A percentile compares a stretch with the other conserved stretches of the same genome.
Evolutionary conservation across 2,888 invertebrate species (phyloP).

Genomic region (Leucophenga montana): DNA sequence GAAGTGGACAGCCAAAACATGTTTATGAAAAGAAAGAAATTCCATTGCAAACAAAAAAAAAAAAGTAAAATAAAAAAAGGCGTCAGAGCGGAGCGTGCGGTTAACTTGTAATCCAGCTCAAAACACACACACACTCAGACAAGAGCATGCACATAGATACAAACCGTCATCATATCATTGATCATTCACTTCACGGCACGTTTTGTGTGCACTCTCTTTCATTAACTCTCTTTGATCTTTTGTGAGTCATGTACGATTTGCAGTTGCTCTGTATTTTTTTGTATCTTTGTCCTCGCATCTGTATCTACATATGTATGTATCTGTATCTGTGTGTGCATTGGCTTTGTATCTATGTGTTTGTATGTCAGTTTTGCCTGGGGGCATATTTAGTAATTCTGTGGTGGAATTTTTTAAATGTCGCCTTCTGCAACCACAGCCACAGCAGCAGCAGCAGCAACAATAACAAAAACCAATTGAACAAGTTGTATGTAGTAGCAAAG

Average conservation of each 20-base stretch:
- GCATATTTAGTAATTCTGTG: conserved; percentile 54
- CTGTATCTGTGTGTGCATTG: neutral
- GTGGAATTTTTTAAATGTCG: conserved; percentile 56
- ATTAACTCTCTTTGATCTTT: too few relatives aligned
- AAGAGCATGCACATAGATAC: neutral
- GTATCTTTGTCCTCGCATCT: too few relatives aligned
- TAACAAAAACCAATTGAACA: neutral
- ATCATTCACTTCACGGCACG: too few relatives aligned
- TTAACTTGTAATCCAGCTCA: conserved; percentile 13
- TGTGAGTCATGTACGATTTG: too few relatives aligned
- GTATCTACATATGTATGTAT: too few relatives aligned
- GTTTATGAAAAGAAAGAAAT: conserved; percentile 68
- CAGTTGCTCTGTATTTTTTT: too few relatives aligned
- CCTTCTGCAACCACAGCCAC: conserved; percentile 40
- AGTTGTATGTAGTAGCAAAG: neutral
- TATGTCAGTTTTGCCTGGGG: conserved; percentile 47
- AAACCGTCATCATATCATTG: too few relatives aligned
- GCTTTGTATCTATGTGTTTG: conserved; percentile 32
- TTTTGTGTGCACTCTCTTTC: too few relatives aligned
- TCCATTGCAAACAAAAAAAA: conserved; percentile 63
- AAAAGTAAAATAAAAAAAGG: neutral
- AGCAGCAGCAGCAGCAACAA: conserved; percentile 42
- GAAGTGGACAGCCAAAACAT: conserved; percentile 51
- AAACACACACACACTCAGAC: conserved; percentile 11
- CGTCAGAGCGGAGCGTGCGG: too few relatives aligned